phyloP scores from a whole-genome alignment of 2,797 vertebrate genomes.

The Halcyon badia region DNA sequence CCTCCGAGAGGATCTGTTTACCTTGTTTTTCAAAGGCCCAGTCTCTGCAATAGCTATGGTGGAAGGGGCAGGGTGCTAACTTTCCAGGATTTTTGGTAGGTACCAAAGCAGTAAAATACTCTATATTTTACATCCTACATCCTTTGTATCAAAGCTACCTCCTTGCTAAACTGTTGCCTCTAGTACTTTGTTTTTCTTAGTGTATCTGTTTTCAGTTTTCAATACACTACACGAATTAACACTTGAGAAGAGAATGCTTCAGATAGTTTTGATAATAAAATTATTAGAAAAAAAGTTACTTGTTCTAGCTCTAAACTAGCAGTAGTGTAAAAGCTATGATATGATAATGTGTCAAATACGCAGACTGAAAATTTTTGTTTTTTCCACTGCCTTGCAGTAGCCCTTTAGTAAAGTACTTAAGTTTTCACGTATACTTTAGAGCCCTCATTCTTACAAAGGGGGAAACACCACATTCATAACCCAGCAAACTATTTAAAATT shows the following conservation, averaged over 20 bases:
- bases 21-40: background rate
- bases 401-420: background rate
- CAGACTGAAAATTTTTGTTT: background rate
- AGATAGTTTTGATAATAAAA: background rate
- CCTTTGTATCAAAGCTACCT: background rate
- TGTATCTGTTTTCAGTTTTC: background rate
- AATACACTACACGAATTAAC: background rate
- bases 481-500: background rate
- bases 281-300: background rate
- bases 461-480: background rate
- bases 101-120: background rate
- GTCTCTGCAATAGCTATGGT: background rate
- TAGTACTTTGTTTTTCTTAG: background rate
- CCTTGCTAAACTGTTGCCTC: background rate
- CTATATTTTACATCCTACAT: background rate
- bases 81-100: background rate
- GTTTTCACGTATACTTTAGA: background rate
- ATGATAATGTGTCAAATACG: background rate
- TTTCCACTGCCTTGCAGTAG: background rate
- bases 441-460: background rate
- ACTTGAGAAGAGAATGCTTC: background rate
- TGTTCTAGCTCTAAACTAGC: background rate
- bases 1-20: background rate
- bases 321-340: background rate
- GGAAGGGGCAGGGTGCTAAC: background rate